Evolutionary conservation across 2,113 vertebrate species (phyloP).

Genomic region (Eulemur rufifrons): DNA sequence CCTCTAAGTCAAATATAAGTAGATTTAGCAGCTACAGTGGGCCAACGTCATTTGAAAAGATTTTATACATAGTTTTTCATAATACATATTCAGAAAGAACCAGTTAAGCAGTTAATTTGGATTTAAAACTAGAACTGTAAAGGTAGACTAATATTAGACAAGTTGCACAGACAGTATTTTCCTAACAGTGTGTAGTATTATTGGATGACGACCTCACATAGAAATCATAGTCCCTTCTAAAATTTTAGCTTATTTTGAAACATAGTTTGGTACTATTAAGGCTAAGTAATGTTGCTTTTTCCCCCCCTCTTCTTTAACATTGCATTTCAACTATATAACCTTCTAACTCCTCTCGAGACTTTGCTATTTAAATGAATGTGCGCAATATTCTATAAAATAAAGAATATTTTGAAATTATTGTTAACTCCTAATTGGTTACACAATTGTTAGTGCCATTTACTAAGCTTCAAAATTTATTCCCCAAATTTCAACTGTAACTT

Average conservation of each 20-base stretch:
- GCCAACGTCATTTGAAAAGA: neutral
- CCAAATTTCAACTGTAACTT: neutral
- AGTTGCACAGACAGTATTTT: neutral
- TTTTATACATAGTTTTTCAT: neutral
- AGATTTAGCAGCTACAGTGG: neutral
- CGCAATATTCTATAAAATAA: conserved; percentile 1
- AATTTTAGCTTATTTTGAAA: neutral
- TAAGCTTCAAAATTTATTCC: neutral
- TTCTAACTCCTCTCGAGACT: neutral
- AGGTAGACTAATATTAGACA: neutral
- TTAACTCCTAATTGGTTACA: neutral
- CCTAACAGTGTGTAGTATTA: neutral
- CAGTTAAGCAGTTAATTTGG: neutral
- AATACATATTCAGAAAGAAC: neutral
- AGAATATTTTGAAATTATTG: neutral
- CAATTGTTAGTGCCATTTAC: neutral
- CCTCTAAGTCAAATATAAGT: neutral
- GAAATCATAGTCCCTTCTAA: neutral
- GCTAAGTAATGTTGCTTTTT: neutral
- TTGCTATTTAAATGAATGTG: neutral
- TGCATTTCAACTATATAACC: neutral
- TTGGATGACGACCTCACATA: neutral
- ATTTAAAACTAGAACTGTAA: neutral
- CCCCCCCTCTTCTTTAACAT: neutral
- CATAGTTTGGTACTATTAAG: neutral